phyloP scores from a whole-genome alignment of 2,113 vertebrate species.

The Alethe diademata region DNA sequence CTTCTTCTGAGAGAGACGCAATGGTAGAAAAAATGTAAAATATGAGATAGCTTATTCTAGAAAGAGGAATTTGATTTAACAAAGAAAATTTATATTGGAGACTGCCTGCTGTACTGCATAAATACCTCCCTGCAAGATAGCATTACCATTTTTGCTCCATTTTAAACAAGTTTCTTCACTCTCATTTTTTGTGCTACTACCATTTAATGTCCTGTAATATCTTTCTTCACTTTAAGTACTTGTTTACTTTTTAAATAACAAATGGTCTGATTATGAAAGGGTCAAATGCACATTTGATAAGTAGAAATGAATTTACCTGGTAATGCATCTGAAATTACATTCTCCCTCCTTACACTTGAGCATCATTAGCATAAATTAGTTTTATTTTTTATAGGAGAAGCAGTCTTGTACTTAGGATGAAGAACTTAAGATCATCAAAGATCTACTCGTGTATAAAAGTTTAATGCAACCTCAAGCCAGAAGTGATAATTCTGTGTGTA shows the following conservation, averaged over 20 bases:
- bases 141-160: not conserved
- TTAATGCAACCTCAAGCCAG: not conserved
- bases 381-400: not conserved
- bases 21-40: not conserved
- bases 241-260: not conserved
- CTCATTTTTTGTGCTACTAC: not conserved
- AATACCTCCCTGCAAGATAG: not conserved
- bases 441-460: not conserved
- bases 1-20: not conserved
- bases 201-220: not conserved
- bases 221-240: not conserved
- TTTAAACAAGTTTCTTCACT: not conserved
- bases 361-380: not conserved
- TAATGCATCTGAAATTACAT: not conserved
- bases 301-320: not conserved
- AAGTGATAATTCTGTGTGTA: not conserved
- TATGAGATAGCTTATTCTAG: not conserved
- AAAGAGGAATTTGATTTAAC: not conserved
- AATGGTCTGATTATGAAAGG: not conserved
- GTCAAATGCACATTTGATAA: not conserved
- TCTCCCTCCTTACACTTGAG: not conserved
- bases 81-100: not conserved
- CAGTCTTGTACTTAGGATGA: not conserved
- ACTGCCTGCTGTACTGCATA: not conserved
- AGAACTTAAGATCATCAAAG: not conserved